phyloP scores from a whole-genome alignment of 2,113 vertebrate genomes.

The Struthidea cinerea region DNA sequence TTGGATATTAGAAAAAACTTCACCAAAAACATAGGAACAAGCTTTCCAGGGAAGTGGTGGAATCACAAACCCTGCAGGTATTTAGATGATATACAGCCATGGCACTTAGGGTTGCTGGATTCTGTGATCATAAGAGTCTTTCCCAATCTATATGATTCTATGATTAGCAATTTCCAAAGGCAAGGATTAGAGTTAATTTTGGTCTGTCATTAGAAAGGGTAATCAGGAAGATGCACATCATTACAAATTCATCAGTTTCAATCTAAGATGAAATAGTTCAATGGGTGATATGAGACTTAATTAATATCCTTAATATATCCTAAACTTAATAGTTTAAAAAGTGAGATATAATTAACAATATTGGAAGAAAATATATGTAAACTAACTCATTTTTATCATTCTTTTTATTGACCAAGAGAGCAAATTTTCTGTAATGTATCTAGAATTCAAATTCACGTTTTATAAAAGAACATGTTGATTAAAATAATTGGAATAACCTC shows the following conservation, averaged over 20 bases:
- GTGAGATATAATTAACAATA: not conserved
- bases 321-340: not conserved
- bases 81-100: not conserved
- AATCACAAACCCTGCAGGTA: not conserved
- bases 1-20: not conserved
- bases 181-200: not conserved
- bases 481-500: not conserved
- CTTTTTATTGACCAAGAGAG: not conserved
- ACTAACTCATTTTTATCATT: not conserved
- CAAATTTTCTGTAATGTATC: not conserved
- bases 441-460: not conserved
- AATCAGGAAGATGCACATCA: not conserved
- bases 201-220: not conserved
- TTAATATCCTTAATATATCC: too few relatives aligned
- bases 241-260: not conserved
- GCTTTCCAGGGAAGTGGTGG: not conserved
- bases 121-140: fast-evolving
- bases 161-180: not conserved
- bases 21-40: not conserved
- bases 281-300: not conserved
- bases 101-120: not conserved
- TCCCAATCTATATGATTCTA: not conserved
- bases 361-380: not conserved
- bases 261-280: not conserved
- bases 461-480: not conserved